Evolutionary conservation across 2,113 vertebrate species (phyloP).

Genomic region (Ramphastos sulfuratus): DNA sequence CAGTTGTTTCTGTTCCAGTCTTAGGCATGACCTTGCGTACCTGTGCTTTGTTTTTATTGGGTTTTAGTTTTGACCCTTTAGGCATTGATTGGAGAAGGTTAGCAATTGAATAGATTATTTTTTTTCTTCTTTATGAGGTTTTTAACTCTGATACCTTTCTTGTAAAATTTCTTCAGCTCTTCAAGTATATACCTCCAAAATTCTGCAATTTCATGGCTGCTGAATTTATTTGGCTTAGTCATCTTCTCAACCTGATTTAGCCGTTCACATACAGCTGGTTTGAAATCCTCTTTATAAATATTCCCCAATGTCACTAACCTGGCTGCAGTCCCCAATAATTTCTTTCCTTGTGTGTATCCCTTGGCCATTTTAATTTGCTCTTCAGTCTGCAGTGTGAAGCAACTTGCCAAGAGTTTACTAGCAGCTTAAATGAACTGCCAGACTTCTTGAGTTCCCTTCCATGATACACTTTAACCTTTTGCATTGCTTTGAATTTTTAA

Average conservation of each 20-base stretch:
- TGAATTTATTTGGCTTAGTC: not conserved
- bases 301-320: not conserved
- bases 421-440: not conserved
- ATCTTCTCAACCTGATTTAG: not conserved
- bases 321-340: not conserved
- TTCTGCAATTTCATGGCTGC: not conserved
- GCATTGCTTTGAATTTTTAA: not conserved
- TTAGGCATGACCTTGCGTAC: not conserved
- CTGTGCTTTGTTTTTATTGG: not conserved
- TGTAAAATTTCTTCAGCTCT: not conserved
- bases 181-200: not conserved
- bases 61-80: not conserved
- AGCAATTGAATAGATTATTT: not conserved
- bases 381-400: not conserved
- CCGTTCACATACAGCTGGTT: not conserved
- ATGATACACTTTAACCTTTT: not conserved
- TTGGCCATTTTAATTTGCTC: not conserved
- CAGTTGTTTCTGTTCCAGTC: not conserved
- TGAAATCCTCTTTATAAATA: not conserved
- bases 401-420: not conserved
- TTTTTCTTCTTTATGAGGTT: not conserved
- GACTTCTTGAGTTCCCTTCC: not conserved
- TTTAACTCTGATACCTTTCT: not conserved
- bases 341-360: not conserved
- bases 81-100: not conserved